Evolutionary conservation across 1,140 invertebrate species (phyloP), one percentile per base, ranked within the genome.

Genomic region (Heliothis virescens): DNA sequence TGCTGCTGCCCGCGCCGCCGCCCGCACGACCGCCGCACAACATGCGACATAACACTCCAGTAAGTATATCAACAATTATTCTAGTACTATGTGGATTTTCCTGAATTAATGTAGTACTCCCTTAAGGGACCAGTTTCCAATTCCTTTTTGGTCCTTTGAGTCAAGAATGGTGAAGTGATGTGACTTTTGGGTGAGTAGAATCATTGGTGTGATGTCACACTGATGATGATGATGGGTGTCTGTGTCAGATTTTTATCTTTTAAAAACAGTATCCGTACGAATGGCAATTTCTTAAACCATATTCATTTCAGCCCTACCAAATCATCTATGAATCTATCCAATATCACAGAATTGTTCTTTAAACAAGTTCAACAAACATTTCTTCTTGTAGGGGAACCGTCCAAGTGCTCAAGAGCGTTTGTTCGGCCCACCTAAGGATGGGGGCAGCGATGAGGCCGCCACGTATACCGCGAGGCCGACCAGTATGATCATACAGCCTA

Each of bases 331-430:
- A 26, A 26, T 26, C 21, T 2, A 26, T 26, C 1, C 21, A 2
- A 26, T 2, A 26, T 2, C 2, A 26, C 21, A 26, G 21, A 26
- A 26, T 18, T 47, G 4, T 16, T 63, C n/a, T 2, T 5, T 47
- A 1, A 2, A 15, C 15, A n/a, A 34, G 26, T 3, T 62, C 7
- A n/a, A 29, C 2, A 29, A 26, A 2, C 7, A 41, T 52, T 13
- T 52, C 21, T 52, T 69, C 3, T 15, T 18, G 4, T 57, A 85
- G 50, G 84, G 88, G 77, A 87, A 84, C 71, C 92, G 94, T 12
- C 94, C 93, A 12, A 95, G 93, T 79, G 96, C 96, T 0, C 96
- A 96, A 83, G 96, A 96, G 85, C 90, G 96, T 73, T 85, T 96
- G 5, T 96, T 96, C 90, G 96, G 96, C 10, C 94, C 94, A 3